Conservation (phyloP, 2,797 vertebrate genomes). For the Scleropages formosus region DNA sequence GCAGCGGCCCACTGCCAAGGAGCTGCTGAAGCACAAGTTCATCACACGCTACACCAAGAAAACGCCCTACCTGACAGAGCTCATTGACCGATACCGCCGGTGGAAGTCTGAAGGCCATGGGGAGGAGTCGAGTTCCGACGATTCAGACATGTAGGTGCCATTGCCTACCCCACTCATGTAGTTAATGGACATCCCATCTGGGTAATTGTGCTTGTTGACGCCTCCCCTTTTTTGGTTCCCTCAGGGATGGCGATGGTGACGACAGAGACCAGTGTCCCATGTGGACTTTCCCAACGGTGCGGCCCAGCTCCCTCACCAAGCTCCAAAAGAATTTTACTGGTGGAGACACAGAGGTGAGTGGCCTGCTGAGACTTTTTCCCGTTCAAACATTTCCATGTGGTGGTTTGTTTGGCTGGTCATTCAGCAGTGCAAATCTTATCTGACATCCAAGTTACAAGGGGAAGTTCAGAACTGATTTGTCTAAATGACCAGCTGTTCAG, state of each 20-base stretch:
- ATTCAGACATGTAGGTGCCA: slow-evolving; percentile 85
- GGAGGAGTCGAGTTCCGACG: slow-evolving; percentile 93
- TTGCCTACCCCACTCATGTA: neutral
- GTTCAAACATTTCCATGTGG: too few species aligned
- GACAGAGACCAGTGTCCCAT: slow-evolving; percentile 81
- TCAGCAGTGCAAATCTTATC: too few species aligned
- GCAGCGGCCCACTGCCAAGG: slow-evolving; percentile 81
- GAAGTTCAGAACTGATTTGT: neutral
- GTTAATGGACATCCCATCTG: neutral
- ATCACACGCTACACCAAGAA: slow-evolving; percentile 85
- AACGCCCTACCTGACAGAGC: slow-evolving; percentile 80
- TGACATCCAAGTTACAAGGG: too few species aligned
- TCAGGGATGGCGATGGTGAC: slow-evolving; percentile 84
- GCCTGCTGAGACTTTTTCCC: too few species aligned
- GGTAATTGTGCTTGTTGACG: neutral
- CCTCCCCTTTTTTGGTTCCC: neutral
- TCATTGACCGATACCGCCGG: slow-evolving; percentile 91
- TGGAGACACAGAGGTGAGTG: slow-evolving; percentile 72
- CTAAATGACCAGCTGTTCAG: neutral
- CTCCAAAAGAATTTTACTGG: slow-evolving; percentile 82
- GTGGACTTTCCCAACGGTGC: slow-evolving; percentile 90
- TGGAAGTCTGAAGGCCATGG: slow-evolving; percentile 96
- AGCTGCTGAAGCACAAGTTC: slow-evolving; percentile 84
- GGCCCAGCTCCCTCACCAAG: slow-evolving; percentile 83
- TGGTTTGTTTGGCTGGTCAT: too few species aligned